phyloP scores from a whole-genome alignment of 2,113 vertebrate genomes.

The Heloderma charlesbogerti region DNA sequence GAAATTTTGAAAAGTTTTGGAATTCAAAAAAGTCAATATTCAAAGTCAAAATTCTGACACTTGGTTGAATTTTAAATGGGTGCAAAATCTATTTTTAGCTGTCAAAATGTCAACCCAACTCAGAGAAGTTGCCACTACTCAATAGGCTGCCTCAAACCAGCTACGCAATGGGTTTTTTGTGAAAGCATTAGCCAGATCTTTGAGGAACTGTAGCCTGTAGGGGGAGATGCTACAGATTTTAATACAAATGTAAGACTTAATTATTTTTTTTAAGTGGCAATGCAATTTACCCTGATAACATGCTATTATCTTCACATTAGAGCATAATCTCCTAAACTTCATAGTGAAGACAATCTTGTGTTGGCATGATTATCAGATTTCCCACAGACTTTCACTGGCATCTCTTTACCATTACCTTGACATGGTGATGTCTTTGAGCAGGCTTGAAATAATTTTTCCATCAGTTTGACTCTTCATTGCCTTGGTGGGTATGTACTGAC shows the following conservation, averaged over 20 bases:
- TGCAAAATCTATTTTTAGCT: not conserved
- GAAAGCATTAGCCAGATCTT: not conserved
- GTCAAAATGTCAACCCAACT: not conserved
- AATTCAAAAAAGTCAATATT: not conserved
- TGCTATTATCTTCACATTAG: slow-evolving; percentile 17
- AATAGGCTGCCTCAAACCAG: not conserved
- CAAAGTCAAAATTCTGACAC: not conserved
- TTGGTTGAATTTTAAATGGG: not conserved
- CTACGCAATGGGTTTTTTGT: not conserved
- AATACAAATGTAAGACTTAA: slow-evolving; percentile 14
- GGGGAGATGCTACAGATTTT: not conserved
- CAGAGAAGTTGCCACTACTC: not conserved
- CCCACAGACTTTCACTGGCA: not conserved
- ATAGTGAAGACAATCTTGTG: not conserved
- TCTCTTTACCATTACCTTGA: slow-evolving; percentile 26
- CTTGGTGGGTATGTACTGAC: slow-evolving; percentile 29
- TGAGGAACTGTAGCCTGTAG: not conserved
- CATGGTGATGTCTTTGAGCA: not conserved
- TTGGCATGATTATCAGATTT: slow-evolving; percentile 17
- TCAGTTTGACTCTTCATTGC: slow-evolving; percentile 32
- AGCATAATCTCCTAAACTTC: slow-evolving; percentile 11
- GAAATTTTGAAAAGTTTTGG: not conserved
- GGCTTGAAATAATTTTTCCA: slow-evolving; percentile 49
- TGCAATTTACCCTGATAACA: slow-evolving; percentile 9
- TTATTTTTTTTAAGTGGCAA: slow-evolving; percentile 39